A percentile compares a stretch with the other conserved stretches of the same genome.
Evolutionary conservation across 2,888 invertebrate species (phyloP).

Genomic region (Schizaphis graminum): DNA sequence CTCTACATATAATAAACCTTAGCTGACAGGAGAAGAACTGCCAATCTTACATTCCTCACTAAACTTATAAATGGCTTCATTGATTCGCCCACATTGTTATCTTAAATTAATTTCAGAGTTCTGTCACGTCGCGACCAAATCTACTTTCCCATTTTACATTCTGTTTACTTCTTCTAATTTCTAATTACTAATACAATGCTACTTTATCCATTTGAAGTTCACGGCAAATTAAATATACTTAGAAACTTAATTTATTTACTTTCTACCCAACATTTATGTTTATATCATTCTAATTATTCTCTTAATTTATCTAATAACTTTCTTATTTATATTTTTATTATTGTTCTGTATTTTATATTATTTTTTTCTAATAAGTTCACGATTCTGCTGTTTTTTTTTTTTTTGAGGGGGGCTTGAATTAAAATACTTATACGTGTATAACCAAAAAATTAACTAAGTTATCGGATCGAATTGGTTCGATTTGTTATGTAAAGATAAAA

Average conservation of each 20-base stretch:
- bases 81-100: background rate
- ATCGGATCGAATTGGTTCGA: background rate
- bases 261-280: background rate
- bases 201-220: background rate
- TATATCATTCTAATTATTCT: background rate
- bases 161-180: background rate
- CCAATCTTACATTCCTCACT: background rate
- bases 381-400: background rate
- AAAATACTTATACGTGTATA: background rate
- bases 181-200: background rate
- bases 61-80: background rate
- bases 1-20: background rate
- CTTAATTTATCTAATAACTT: background rate
- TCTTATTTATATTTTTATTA: background rate
- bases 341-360: background rate
- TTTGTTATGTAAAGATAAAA: background rate
- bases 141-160: background rate
- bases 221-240: background rate
- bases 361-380: background rate
- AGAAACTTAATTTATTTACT: background rate
- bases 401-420: accelerated
- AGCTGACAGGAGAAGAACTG: background rate
- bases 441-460: background rate
- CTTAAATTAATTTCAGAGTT: background rate
- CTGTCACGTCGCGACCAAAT: background rate